Conservation (phyloP, 2,113 vertebrate species). For the Serinus canaria region DNA sequence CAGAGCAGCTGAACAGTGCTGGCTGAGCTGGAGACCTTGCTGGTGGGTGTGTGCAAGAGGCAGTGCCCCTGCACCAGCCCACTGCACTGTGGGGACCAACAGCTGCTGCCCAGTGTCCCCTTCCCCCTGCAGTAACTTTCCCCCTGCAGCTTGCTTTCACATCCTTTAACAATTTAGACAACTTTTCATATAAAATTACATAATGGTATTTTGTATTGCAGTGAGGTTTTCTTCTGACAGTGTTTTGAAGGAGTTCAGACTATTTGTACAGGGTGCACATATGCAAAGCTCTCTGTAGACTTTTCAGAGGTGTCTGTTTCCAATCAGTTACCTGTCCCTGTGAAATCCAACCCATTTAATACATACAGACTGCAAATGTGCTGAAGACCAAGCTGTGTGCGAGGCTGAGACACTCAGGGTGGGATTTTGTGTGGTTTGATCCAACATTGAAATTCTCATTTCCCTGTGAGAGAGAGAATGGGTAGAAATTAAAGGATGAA, state of each 20-base stretch:
- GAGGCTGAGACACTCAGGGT: neutral
- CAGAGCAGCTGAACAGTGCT: neutral
- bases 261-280: neutral
- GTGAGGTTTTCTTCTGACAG: neutral
- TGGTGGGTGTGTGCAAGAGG: neutral
- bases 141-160: neutral
- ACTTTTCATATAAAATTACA: neutral
- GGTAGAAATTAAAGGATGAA: neutral
- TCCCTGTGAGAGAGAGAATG: neutral
- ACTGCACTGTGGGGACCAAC: neutral
- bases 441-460: neutral
- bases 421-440: neutral
- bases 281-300: neutral
- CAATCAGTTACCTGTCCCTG: neutral
- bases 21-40: neutral
- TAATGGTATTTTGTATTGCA: neutral
- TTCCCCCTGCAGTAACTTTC: neutral
- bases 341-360: neutral
- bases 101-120: neutral
- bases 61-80: neutral
- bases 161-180: neutral
- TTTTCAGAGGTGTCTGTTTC: neutral
- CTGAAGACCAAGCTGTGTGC: accelerated
- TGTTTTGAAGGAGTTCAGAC: neutral
- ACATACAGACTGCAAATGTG: neutral